These are phyloP conservation scores for Chymomyza fuscimana DNA, from an alignment of 2,888 invertebrate genomes.

Conservation along the genomic window DNA sequence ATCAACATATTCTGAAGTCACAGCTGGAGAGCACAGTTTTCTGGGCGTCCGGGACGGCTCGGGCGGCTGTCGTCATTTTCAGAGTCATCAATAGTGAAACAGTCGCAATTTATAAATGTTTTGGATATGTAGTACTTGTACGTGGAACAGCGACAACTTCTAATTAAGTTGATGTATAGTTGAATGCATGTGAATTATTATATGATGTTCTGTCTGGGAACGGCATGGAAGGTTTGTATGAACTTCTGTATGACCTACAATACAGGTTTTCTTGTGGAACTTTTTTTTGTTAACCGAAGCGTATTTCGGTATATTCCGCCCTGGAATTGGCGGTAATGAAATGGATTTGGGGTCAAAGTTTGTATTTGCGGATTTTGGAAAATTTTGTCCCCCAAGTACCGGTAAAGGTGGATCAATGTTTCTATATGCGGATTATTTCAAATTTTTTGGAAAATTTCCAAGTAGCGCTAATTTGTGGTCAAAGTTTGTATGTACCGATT, in stretches of 20 bases:
- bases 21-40: conserved; percentile 39
- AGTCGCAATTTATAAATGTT: conserved; percentile 46
- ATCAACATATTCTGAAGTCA: conserved; percentile 52
- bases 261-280: no score
- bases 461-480: no score
- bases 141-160: conserved; percentile 63
- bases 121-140: conserved; percentile 10
- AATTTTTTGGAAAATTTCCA: no score
- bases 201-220: not conserved
- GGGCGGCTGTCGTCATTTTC: conserved; percentile 24
- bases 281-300: no score
- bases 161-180: conserved; percentile 60
- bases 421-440: no score
- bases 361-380: no score
- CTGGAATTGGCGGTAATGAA: no score
- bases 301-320: no score
- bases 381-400: no score
- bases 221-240: not conserved
- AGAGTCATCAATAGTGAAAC: conserved; percentile 46
- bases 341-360: no score
- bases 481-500: no score
- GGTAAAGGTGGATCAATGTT: no score
- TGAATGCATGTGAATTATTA: conserved; percentile 13
- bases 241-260: not conserved
- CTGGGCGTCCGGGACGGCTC: conserved; percentile 54